Percentiles rank a stretch among this genome's conserved stretches.
These are phyloP conservation scores for Macrobrachium nipponense DNA, from an alignment of 1,140 invertebrate genomes.

Conservation along the genomic window DNA sequence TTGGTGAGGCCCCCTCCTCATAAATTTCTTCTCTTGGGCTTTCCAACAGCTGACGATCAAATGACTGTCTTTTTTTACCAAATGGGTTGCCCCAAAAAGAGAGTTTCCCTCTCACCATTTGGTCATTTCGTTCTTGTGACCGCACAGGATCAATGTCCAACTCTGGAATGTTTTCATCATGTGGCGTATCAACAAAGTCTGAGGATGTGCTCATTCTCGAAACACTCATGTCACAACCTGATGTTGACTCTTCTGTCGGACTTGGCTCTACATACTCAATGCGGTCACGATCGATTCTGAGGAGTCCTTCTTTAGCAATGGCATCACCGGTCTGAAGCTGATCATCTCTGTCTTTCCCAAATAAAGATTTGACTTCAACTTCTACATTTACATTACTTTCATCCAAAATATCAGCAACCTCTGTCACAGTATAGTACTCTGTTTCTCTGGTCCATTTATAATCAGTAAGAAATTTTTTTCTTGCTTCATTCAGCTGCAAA, in stretches of 20 bases:
- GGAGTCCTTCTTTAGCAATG: background rate
- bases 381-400: too few relatives aligned
- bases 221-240: conserved; percentile 45
- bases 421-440: too few relatives aligned
- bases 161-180: conserved; percentile 52
- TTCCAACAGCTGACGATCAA: too few relatives aligned
- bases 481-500: too few relatives aligned
- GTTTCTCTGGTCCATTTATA: too few relatives aligned
- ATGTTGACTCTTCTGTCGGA: conserved; percentile 39
- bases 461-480: too few relatives aligned
- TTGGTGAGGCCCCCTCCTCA: background rate
- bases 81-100: background rate
- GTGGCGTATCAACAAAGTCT: conserved; percentile 44
- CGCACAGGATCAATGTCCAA: conserved; percentile 28
- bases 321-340: background rate
- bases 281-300: too few relatives aligned
- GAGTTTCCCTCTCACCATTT: background rate
- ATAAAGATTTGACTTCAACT: too few relatives aligned
- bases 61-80: conserved; percentile 7
- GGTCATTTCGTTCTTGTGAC: too few relatives aligned
- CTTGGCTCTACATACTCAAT: conserved; percentile 21
- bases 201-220: conserved; percentile 55
- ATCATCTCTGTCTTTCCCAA: too few relatives aligned
- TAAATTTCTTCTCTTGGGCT: too few relatives aligned
- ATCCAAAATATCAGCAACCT: too few relatives aligned